A percentile compares a stretch with the other conserved stretches of the same genome.
Conservation (phyloP, 1,140 invertebrate species). For the Danaus melanippus region DNA sequence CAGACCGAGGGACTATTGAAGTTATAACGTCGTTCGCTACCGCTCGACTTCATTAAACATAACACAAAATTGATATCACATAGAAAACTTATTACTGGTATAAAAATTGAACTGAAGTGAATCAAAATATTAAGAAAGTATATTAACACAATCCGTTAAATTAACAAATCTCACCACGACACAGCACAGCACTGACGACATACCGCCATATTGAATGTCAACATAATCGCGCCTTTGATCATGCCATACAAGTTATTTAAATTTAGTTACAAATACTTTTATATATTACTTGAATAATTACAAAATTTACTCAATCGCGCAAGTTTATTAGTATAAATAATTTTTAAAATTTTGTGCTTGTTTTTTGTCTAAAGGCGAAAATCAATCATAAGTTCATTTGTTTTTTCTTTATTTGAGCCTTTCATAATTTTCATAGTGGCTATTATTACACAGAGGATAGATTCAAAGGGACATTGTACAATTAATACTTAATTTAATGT, state of each 20-base stretch:
- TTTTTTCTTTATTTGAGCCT: slow-evolving; percentile 35
- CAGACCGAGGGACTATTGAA: slow-evolving; percentile 47
- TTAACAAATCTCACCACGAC: slow-evolving; percentile 80
- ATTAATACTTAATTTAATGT: too few species aligned
- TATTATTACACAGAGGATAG: too few species aligned
- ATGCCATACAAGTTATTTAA: slow-evolving; percentile 42
- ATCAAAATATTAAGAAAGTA: slow-evolving; percentile 28
- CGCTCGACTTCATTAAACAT: slow-evolving; percentile 7
- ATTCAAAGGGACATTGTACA: too few species aligned
- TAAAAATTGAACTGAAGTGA: slow-evolving; percentile 17
- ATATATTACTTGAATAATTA: slow-evolving; percentile 27
- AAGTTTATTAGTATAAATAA: slow-evolving; percentile 25
- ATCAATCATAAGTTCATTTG: slow-evolving; percentile 54
- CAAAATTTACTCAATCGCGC: slow-evolving; percentile 18
- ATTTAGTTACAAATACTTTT: slow-evolving; percentile 27
- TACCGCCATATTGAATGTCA: slow-evolving; percentile 89
- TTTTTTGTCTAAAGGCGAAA: slow-evolving; percentile 57
- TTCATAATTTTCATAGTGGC: not conserved
- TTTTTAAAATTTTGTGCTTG: slow-evolving; percentile 47
- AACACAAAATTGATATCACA: slow-evolving; percentile 3
- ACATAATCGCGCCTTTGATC: slow-evolving; percentile 58
- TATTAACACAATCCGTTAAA: slow-evolving; percentile 47
- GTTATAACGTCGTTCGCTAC: slow-evolving; percentile 45
- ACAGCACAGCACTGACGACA: slow-evolving; percentile 95
- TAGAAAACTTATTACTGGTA: slow-evolving; percentile 6